Base-by-base conservation (phyloP, 2,888 invertebrate genomes). In the Platynereis dumerilii region DNA sequence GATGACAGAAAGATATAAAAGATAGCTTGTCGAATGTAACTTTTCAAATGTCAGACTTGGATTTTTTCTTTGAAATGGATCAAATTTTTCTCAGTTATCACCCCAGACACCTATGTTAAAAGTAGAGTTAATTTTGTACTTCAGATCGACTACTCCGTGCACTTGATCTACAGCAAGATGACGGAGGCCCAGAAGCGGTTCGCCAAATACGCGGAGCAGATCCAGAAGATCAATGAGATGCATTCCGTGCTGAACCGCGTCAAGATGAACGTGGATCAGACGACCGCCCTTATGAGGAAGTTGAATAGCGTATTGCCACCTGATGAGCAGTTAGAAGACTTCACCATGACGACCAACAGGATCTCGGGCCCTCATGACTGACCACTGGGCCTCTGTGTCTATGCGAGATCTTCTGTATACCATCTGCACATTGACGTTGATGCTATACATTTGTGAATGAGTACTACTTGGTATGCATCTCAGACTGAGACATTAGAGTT, bases 161-260 rank as follows among this genome's bases (percentile, higher is more conserved):
- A 87, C 0, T 90, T 89, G 53, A 85, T 94, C 1, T 88, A 92
- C 75, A 86, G 87, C 5, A 83, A 87, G 1, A 88, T 92, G 76
- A 89, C 90, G 1, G 95, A 96, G 60, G 88, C 90, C 75, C 95
- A 96, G 82, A 91, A 92, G 74, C 89, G 88, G 24, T 94, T 92
- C 83, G 91, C 92, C 1, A 90, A 92, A 7, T 91, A 93, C 83
- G 92, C 93, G 0, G 96, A 96, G 77, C 89, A 93, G 59, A 87
- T 96, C 67, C 89, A 91, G 42, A 90, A 92, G 75, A 91, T 94
- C 0, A 90, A 91, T 57, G 92, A 94, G 69, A 88, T 96, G 17
- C 91, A 92, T 0, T 54, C 68, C 2, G 60, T 65, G 5, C 58
- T 72, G 20, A 68, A 58, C 26, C 42, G 60, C 42, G 64, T 72